Evolutionary conservation across 2,113 vertebrate species (phyloP).

Genomic region (Brevimyrus niger): DNA sequence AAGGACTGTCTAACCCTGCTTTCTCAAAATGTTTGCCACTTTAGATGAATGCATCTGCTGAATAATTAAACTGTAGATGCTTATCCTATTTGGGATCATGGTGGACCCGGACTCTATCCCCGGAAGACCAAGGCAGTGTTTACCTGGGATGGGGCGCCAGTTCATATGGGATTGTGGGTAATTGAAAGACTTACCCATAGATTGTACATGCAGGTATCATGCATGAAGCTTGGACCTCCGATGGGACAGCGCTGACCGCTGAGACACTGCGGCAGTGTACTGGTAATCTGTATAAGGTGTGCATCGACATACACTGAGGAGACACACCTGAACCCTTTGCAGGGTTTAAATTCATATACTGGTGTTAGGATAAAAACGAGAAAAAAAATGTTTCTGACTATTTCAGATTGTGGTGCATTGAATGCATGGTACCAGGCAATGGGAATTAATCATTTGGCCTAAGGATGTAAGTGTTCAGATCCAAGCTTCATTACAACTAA

Average conservation of each 20-base stretch:
- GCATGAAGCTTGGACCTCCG: neutral
- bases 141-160: neutral
- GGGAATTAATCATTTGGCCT: neutral
- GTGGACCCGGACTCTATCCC: neutral
- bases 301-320: neutral
- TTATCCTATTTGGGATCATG: neutral
- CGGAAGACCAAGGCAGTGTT: neutral
- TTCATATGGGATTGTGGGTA: neutral
- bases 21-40: neutral
- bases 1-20: neutral
- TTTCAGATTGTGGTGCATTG: neutral
- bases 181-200: neutral
- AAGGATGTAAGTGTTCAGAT: neutral
- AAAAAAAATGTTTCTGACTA: neutral
- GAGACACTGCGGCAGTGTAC: neutral
- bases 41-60: neutral
- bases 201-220: neutral
- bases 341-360: neutral
- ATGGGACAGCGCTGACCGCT: neutral
- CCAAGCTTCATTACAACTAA: neutral
- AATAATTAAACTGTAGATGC: neutral
- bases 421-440: neutral
- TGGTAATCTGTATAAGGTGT: neutral
- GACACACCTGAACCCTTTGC: neutral
- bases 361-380: neutral